phyloP scores from a whole-genome alignment of 2,888 invertebrate genomes.

The Trilocha varians region DNA sequence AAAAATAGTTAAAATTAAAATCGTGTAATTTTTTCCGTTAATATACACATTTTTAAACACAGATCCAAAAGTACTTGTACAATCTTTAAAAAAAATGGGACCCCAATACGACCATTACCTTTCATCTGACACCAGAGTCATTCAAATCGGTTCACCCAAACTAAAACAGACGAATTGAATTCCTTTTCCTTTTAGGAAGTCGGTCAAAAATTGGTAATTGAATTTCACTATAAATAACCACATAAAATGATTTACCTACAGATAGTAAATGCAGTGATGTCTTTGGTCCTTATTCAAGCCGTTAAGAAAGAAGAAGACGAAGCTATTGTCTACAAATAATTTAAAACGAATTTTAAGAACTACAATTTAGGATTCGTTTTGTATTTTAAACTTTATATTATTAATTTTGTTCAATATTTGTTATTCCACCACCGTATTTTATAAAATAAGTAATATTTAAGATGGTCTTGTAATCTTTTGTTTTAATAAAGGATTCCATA shows the following conservation, averaged over 20 bases:
- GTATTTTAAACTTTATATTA: not conserved
- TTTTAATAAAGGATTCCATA: slow-evolving; percentile 12
- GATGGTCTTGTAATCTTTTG: slow-evolving; percentile 17
- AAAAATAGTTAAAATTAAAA: no score
- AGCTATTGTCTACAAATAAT: slow-evolving; percentile 62
- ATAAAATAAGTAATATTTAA: slow-evolving; percentile 13
- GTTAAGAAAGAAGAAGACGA: slow-evolving; percentile 83
- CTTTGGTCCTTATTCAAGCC: slow-evolving; percentile 80
- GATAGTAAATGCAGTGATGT: slow-evolving; percentile 81
- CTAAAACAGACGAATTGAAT: no score
- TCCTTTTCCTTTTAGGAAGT: no score
- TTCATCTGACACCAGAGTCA: no score
- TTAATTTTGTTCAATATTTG: slow-evolving; percentile 8
- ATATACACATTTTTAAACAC: no score
- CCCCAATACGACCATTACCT: no score
- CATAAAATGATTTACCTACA: slow-evolving; percentile 29
- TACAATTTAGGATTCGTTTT: slow-evolving; percentile 3
- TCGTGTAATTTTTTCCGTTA: no score
- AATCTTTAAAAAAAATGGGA: no score
- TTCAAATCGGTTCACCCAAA: no score
- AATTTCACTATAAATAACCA: not conserved
- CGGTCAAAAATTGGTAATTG: no score
- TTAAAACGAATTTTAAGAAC: slow-evolving; percentile 7
- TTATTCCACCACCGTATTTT: slow-evolving; percentile 22
- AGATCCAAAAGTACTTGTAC: no score